phyloP scores from a whole-genome alignment of 1,140 invertebrate genomes.

The Matsumurasca onukii region DNA sequence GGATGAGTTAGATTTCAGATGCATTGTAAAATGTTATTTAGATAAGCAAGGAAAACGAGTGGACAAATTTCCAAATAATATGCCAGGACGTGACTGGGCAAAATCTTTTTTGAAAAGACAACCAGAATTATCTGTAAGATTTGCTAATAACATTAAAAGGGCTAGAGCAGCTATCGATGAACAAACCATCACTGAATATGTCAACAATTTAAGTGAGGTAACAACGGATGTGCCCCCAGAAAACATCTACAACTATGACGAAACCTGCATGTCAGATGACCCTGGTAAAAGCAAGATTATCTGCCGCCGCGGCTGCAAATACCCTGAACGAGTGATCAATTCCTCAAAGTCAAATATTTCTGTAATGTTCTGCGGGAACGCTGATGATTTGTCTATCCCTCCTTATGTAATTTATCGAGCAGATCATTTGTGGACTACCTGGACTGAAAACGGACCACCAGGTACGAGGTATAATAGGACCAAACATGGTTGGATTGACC shows the following conservation, averaged over 20 bases:
- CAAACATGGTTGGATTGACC: constrained; percentile 21
- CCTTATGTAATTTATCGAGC: constrained; percentile 48
- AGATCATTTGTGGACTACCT: constrained; percentile 44
- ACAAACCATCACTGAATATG: constrained; percentile 39
- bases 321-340: constrained; percentile 30
- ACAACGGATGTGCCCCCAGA: constrained; percentile 24
- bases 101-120: constrained; percentile 41
- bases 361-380: background rate
- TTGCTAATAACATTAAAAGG: constrained; percentile 44
- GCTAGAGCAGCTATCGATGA: constrained; percentile 36
- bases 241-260: constrained; percentile 50
- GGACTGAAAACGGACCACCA: constrained; percentile 45
- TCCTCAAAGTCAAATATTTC: constrained; percentile 20
- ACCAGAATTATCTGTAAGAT: constrained; percentile 36
- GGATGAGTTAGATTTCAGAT: background rate
- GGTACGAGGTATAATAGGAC: constrained; percentile 32
- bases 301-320: constrained; percentile 27
- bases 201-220: constrained; percentile 40
- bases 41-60: background rate
- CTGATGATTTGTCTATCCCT: constrained; percentile 38
- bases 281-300: constrained; percentile 41
- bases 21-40: background rate
- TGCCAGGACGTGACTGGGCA: constrained; percentile 43
- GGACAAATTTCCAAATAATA: constrained; percentile 41
- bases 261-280: constrained; percentile 49